Percentiles rank a stretch among this genome's conserved stretches.
Conservation (phyloP, 2,797 vertebrate genomes). For the Acipenser transmontanus region DNA sequence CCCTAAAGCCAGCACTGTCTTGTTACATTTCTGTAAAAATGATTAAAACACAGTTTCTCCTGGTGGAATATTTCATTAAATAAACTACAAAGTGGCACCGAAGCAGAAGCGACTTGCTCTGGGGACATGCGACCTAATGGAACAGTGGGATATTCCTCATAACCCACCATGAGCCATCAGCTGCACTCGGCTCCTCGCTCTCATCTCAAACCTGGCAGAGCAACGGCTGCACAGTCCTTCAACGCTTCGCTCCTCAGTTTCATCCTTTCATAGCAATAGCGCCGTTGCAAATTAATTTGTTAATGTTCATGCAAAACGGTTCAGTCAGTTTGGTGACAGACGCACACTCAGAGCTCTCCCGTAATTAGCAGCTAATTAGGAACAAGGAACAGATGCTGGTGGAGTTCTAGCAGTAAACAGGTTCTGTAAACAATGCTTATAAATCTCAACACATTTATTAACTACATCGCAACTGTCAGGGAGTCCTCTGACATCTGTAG, state of each 20-base stretch:
- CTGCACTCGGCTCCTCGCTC: not conserved
- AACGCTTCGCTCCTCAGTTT: not conserved
- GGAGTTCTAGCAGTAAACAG: conserved; percentile 77
- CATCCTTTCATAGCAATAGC: not conserved
- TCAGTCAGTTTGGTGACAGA: conserved; percentile 73
- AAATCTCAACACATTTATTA: conserved; percentile 81
- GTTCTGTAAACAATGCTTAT: conserved; percentile 95
- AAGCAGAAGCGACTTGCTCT: not conserved
- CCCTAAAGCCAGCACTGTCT: too few relatives aligned
- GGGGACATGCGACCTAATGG: not conserved
- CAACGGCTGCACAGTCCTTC: too few relatives aligned
- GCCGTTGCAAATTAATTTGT: conserved; percentile 78
- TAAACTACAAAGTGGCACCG: not conserved
- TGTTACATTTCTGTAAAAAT: too few relatives aligned
- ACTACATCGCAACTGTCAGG: conserved; percentile 69
- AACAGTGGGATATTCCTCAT: not conserved
- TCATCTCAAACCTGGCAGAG: too few relatives aligned
- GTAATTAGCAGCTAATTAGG: conserved; percentile 94
- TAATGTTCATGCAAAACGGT: conserved; percentile 74
- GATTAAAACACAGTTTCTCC: too few relatives aligned
- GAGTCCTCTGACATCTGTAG: not conserved
- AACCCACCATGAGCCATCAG: not conserved
- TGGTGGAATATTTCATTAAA: not conserved
- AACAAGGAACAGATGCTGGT: conserved; percentile 87
- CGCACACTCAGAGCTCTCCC: conserved; percentile 66